Conservation (phyloP, 53 echinoderm and acorn worm species). For the Zoroaster sp. region DNA sequence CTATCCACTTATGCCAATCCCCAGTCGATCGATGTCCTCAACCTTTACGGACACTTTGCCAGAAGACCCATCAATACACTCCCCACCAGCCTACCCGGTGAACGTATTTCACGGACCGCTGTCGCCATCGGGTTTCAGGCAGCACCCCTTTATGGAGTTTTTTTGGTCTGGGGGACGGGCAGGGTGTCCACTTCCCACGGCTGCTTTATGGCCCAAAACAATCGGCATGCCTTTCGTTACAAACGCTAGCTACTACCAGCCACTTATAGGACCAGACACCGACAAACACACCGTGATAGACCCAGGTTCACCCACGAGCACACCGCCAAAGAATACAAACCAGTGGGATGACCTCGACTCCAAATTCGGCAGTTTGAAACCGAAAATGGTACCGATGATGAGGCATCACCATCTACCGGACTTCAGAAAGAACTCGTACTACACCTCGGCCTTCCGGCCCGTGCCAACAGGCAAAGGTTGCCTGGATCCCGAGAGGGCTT, state of each 20-base stretch:
- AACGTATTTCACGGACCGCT: slow-evolving; percentile 63
- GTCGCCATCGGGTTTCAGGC: slow-evolving; percentile 53
- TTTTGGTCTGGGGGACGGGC: slow-evolving; percentile 57
- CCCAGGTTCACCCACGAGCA: background rate
- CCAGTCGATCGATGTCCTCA: slow-evolving; percentile 39
- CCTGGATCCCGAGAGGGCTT: background rate
- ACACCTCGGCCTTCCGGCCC: slow-evolving; percentile 33
- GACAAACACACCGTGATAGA: background rate
- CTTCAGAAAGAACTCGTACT: slow-evolving; percentile 19
- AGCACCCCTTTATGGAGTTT: slow-evolving; percentile 50
- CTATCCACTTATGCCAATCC: slow-evolving; percentile 60
- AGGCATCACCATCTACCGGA: slow-evolving; percentile 22
- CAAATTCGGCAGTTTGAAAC: background rate
- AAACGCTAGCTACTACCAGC: slow-evolving; percentile 17
- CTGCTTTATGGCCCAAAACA: slow-evolving; percentile 63
- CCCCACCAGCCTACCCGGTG: background rate
- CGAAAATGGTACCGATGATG: background rate
- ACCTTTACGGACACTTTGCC: slow-evolving; percentile 44
- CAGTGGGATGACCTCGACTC: background rate
- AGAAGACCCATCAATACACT: background rate
- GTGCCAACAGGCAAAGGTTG: slow-evolving; percentile 10
- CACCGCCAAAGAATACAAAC: background rate
- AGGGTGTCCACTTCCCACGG: slow-evolving; percentile 32
- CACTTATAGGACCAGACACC: background rate
- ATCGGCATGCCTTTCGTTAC: slow-evolving; percentile 21